Conservation (phyloP, 2,888 invertebrate species). For the Octodonta nipae region DNA sequence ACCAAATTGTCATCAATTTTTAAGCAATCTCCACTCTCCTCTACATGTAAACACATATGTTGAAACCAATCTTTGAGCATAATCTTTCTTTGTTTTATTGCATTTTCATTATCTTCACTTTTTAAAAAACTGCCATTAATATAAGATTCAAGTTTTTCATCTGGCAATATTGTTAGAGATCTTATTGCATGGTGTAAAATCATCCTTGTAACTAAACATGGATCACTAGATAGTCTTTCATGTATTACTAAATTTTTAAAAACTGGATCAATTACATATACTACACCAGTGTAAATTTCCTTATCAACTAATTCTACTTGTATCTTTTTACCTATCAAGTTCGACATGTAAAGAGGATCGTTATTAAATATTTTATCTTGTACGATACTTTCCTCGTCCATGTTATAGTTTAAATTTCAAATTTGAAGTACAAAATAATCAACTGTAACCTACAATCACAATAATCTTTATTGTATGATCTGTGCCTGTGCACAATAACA, state of each 20-base stretch:
- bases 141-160: constrained; percentile 16
- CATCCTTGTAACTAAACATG: constrained; percentile 15
- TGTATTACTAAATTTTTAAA: constrained; percentile 27
- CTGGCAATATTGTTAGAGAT: constrained; percentile 18
- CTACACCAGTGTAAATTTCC: constrained; percentile 19
- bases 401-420: no score
- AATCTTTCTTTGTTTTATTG: constrained; percentile 12
- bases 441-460: no score
- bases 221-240: constrained; percentile 11
- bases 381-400: no score
- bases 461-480: not conserved
- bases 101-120: constrained; percentile 5
- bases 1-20: constrained; percentile 29
- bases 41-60: constrained; percentile 23
- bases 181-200: constrained; percentile 23
- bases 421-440: no score
- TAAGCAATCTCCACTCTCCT: constrained; percentile 27
- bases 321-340: constrained; percentile 25
- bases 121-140: no score
- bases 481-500: not conserved
- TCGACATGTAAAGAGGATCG: constrained; percentile 22
- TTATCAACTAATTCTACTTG: constrained; percentile 23
- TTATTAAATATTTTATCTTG: constrained; percentile 19
- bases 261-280: constrained; percentile 30
- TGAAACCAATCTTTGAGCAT: constrained; percentile 29